Evolutionary conservation across 1,140 invertebrate species (phyloP).

Genomic region (Drosophila ohnishii): DNA sequence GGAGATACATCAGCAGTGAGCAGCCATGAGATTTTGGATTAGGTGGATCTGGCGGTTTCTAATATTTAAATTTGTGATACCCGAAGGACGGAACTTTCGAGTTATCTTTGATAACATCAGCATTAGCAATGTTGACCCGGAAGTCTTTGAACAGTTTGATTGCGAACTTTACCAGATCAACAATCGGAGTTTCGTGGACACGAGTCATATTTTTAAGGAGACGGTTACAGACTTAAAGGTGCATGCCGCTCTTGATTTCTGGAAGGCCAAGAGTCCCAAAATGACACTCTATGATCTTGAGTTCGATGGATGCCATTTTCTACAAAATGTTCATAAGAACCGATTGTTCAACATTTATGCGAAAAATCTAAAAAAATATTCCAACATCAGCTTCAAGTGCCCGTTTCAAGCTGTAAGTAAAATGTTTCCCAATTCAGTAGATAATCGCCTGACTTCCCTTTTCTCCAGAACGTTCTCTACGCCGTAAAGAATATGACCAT

Average conservation of each 20-base stretch:
- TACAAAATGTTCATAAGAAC: slow-evolving; percentile 28
- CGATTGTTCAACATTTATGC: slow-evolving; percentile 33
- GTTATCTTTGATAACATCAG: slow-evolving; percentile 46
- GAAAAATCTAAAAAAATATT: slow-evolving; percentile 32
- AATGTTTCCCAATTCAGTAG: not conserved
- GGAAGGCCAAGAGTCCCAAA: slow-evolving; percentile 30
- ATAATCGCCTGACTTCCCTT: too few species aligned
- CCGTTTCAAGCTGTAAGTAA: slow-evolving; percentile 51
- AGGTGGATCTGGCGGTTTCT: slow-evolving; percentile 8
- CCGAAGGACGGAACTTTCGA: slow-evolving; percentile 38
- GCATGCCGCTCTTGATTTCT: slow-evolving; percentile 34
- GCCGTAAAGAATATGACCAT: slow-evolving; percentile 37
- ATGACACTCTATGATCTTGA: slow-evolving; percentile 25
- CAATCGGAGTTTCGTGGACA: slow-evolving; percentile 47
- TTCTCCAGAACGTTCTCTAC: slow-evolving; percentile 33
- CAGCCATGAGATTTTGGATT: slow-evolving; percentile 32
- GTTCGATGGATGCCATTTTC: slow-evolving; percentile 37
- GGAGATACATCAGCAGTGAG: not conserved
- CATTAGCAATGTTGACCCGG: slow-evolving; percentile 17
- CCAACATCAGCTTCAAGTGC: slow-evolving; percentile 24
- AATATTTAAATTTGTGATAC: not conserved
- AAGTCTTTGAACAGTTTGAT: slow-evolving; percentile 38
- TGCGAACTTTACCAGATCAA: slow-evolving; percentile 21
- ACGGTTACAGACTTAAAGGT: slow-evolving; percentile 20
- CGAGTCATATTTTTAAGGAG: slow-evolving; percentile 21